phyloP scores from a whole-genome alignment of 1,140 invertebrate genomes.

The Eufriesea mexicana region DNA sequence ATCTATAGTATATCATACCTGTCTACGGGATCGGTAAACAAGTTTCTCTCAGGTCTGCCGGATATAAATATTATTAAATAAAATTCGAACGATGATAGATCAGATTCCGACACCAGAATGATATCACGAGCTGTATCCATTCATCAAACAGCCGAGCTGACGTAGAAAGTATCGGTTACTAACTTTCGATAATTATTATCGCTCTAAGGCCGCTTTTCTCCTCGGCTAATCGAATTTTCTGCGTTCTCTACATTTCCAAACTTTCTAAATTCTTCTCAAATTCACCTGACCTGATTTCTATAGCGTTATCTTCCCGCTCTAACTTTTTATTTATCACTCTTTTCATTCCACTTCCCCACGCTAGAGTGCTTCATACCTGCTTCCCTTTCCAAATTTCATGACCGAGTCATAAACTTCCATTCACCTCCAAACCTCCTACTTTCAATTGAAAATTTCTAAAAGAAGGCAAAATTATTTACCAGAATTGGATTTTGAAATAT shows the following conservation, averaged over 20 bases:
- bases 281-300: not conserved
- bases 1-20: not conserved
- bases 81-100: slow-evolving; percentile 13
- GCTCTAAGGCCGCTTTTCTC: too few relatives aligned
- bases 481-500: too few relatives aligned
- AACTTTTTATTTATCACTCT: not conserved
- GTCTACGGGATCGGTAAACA: slow-evolving; percentile 5
- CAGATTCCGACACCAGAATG: not conserved
- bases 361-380: too few relatives aligned
- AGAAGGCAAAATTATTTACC: too few relatives aligned
- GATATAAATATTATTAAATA: not conserved
- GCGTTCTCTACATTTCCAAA: not conserved
- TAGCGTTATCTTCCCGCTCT: not conserved
- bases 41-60: not conserved
- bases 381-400: too few relatives aligned
- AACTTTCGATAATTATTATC: slow-evolving; percentile 2
- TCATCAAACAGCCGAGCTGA: not conserved
- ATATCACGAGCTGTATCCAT: not conserved
- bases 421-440: too few relatives aligned
- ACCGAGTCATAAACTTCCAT: too few relatives aligned
- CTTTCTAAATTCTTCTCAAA: not conserved
- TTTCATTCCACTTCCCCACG: not conserved
- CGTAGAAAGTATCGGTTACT: not conserved
- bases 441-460: too few relatives aligned
- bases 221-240: not conserved